Base-by-base conservation (phyloP, 2,797 vertebrate genomes). In the Xenopus petersii region DNA sequence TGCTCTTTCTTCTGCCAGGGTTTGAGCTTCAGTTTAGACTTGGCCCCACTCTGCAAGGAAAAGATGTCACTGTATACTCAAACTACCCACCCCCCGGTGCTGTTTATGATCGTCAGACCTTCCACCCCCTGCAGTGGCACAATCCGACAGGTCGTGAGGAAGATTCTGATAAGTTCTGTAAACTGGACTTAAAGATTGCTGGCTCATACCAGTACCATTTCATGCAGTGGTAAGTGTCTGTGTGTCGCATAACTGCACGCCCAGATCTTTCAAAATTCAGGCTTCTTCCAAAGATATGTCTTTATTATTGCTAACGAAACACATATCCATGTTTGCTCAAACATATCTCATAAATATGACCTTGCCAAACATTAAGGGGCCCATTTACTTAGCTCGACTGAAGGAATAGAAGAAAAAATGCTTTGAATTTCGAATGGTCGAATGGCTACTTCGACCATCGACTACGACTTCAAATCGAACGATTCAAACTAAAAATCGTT, bases 21-120 rank as follows among this genome's bases (percentile, higher is more conserved):
- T 99, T 94, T 79, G 95, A 99, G 88, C 93, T 99, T 2, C 97
- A 98, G 81, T 98, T 99, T 82, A 92, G 95, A n/a, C 81, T 99
- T 71, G 97, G 96, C 46, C 95, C 97, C 0, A 98, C 94, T 65
- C 92, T 99, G 64, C 96, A 98, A 86, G 97, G 96, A 36, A 94
- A 90, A 80, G 86, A 86, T 0, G 93, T 98, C 0, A 86, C 81
- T 0, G 94, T 98, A 2, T 89, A 91, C 81, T 96, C 94, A 59
- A 97, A 98, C 88, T 99, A 98, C 75, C 96, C 97, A 0, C 84
- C 83, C 46, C 82, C 86, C 47, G 92, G 92, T 71, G 89, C 93
- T 76, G 59, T 36, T 0, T 98, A 94, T 79, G 82, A 91, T 64
- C 90, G 94, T 1, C 83, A 89, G 75, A 90, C 86, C 70, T 98